Base-by-base conservation (phyloP, 2,113 vertebrate species). In the Gallinago undulata region DNA sequence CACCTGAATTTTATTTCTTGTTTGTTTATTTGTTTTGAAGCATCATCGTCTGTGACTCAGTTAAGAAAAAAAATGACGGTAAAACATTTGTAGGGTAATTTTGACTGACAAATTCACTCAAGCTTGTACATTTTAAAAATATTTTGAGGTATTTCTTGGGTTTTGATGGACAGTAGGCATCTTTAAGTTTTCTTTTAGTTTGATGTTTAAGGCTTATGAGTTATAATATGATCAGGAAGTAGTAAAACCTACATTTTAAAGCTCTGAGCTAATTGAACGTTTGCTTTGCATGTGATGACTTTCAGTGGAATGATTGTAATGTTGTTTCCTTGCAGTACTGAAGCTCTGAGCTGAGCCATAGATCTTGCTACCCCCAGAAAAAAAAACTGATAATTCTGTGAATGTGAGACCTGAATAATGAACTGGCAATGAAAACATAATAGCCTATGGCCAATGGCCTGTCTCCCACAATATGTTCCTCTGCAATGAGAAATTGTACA, bases 391-490 rank as follows among this genome's bases (percentile, higher is more conserved):
- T 70, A 76, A 35, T 89, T 33, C n/a, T 87, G 30, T 83, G 82
- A 79, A 45, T 90, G 19, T 56, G 59, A 84, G 70, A 66, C 39
- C 25, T 93, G 84, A 96, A 91, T 87, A 95, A 96, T 84, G 79
- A 93, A 72, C n/a, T 93, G 81, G 41, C 91, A 97, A 45, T 79
- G 88, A 82, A 90, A 92, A 89, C 88, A 87, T 75, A 96, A 89
- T n/a, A 96, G 76, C 62, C 69, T 62, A 37, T 89, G 84, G 88
- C 62, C 89, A 93, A 69, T 91, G 77, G 84, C 43, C 47, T 41
- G 14, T 87, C 19, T 94, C 69, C 62, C 76, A 91, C 43, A 87
- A 55, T 84, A 92, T 82, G 57, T 83, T 95, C 59, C 51, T 87
- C 62, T 68, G 68, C 35, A 92, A 25, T 24, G 37, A 35, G 7